A percentile compares a stretch with the other conserved stretches of the same genome.
Conservation (phyloP, 2,797 vertebrate genomes). For the Rhynchotus rufescens region DNA sequence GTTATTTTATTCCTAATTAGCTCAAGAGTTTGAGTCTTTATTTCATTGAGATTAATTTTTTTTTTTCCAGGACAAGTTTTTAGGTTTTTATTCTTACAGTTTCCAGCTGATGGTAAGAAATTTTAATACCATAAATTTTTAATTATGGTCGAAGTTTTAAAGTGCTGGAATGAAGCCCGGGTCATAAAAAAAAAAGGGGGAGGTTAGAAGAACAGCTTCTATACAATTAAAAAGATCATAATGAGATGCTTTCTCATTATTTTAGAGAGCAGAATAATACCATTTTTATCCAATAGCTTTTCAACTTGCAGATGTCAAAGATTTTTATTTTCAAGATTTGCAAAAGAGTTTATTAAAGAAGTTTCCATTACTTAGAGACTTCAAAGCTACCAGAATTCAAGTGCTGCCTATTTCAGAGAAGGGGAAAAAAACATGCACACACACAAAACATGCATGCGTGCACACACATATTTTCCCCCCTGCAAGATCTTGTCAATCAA, state of each 20-base stretch:
- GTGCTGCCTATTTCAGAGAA: neutral
- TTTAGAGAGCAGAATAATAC: constrained; percentile 51
- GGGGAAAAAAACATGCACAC: neutral
- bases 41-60: neutral
- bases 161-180: constrained; percentile 28
- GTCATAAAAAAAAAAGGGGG: neutral
- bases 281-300: constrained; percentile 48
- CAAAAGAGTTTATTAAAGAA: constrained; percentile 35
- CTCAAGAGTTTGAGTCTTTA: neutral
- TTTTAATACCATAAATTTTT: neutral
- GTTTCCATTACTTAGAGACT: constrained; percentile 29
- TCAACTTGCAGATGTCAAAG: constrained; percentile 46
- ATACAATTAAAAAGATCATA: constrained; percentile 29
- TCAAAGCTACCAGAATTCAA: constrained; percentile 2
- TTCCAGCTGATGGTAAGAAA: neutral
- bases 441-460: too few species aligned
- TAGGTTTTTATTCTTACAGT: neutral
- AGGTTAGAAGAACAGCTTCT: neutral
- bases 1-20: neutral
- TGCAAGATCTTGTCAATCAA: neutral
- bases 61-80: neutral
- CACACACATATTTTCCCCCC: too few species aligned
- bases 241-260: neutral
- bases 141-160: constrained; percentile 11
- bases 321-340: constrained; percentile 39